These are phyloP conservation scores for Perdita meconis DNA, from an alignment of 2,888 invertebrate species.

Conservation along the genomic window DNA sequence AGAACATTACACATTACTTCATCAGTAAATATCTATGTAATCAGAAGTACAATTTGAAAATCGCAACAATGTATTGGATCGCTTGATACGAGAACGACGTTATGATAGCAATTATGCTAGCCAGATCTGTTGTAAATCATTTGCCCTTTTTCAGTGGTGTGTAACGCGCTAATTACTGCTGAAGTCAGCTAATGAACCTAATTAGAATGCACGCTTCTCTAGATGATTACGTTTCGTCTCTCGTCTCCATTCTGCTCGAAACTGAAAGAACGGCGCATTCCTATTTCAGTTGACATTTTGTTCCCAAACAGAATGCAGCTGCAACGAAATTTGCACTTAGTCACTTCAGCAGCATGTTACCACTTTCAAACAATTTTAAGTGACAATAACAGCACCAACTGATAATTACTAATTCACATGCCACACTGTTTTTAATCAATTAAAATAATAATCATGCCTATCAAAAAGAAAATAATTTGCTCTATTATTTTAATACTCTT, in stretches of 20 bases:
- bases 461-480: too few relatives aligned
- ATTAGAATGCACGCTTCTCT: constrained; percentile 39
- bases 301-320: background rate
- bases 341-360: background rate
- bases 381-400: too few relatives aligned
- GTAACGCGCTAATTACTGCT: constrained; percentile 35
- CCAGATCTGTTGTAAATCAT: constrained; percentile 18
- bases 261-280: background rate
- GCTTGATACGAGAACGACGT: background rate
- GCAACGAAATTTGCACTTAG: background rate
- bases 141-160: constrained; percentile 10
- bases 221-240: constrained; percentile 13
- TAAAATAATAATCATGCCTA: too few relatives aligned
- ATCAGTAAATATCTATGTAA: too few relatives aligned
- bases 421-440: too few relatives aligned
- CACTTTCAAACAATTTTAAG: background rate
- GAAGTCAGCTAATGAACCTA: constrained; percentile 39
- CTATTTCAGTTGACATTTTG: background rate
- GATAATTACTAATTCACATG: too few relatives aligned
- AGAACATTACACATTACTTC: too few relatives aligned
- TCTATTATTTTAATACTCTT: too few relatives aligned
- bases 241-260: background rate
- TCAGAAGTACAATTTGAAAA: too few relatives aligned
- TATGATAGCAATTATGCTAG: background rate
- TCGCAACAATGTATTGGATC: background rate